Conservation (phyloP, 2,113 vertebrate genomes). For the Cranoglanis bouderius region DNA sequence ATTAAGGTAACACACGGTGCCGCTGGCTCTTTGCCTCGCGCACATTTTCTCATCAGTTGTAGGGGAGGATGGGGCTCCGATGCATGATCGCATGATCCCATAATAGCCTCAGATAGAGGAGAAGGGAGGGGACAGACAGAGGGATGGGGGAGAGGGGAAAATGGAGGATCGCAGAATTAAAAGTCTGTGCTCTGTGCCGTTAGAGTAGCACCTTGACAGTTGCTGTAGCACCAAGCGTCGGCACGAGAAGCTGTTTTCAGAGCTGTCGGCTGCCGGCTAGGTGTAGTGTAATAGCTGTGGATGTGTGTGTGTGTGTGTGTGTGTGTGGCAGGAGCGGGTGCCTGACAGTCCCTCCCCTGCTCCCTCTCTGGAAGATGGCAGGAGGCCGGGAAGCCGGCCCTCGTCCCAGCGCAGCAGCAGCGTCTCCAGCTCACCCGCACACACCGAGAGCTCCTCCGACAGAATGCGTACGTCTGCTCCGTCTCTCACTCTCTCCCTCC, state of each 20-base stretch:
- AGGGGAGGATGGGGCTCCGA: conserved; percentile 36
- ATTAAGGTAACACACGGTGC: conserved; percentile 86
- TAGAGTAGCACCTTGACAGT: neutral
- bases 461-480: conserved; percentile 90
- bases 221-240: conserved; percentile 3
- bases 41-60: conserved; percentile 53
- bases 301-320: conserved; percentile 45
- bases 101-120: conserved; percentile 46
- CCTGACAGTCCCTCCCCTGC: conserved; percentile 96
- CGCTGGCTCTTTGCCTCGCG: conserved; percentile 49
- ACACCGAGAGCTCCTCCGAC: conserved; percentile 97
- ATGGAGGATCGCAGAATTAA: conserved; percentile 30
- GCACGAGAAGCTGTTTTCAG: conserved; percentile 13
- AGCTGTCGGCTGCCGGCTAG: conserved; percentile 17
- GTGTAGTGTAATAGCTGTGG: conserved; percentile 46
- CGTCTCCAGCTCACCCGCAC: conserved; percentile 95
- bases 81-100: conserved; percentile 49
- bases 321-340: conserved; percentile 86
- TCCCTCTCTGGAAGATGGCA: conserved; percentile 93
- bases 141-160: conserved; percentile 11
- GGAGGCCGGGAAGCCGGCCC: conserved; percentile 94
- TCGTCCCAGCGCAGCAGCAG: conserved; percentile 99
- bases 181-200: conserved; percentile 8
- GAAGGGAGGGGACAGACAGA: conserved; percentile 39
- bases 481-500: conserved; percentile 32